These are phyloP conservation scores for Falco concolor DNA, from an alignment of 2,797 vertebrate species.

Conservation along the genomic window DNA sequence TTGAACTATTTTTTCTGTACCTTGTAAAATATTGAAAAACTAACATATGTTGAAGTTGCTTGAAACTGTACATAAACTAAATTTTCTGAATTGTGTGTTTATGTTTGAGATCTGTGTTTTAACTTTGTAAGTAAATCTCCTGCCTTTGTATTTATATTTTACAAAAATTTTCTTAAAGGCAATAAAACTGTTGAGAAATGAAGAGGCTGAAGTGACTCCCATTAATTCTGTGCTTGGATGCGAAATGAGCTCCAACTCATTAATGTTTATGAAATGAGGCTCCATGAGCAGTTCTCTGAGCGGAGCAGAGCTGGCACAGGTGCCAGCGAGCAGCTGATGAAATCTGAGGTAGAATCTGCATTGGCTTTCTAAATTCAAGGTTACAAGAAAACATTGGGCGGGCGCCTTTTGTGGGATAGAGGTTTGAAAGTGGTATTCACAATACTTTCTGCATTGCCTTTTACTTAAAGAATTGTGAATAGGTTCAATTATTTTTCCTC, in stretches of 20 bases:
- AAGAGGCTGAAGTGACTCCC: conserved; percentile 50
- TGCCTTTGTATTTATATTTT: conserved; percentile 99
- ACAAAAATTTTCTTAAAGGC: conserved; percentile 97
- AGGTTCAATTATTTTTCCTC: neutral
- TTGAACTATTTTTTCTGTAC: conserved; percentile 90
- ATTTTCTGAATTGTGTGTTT: conserved; percentile 92
- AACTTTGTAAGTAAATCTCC: conserved; percentile 99
- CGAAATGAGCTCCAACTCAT: neutral
- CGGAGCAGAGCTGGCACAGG: neutral
- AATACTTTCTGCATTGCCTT: neutral
- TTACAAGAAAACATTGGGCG: neutral
- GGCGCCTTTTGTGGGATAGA: neutral
- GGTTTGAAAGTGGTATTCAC: neutral
- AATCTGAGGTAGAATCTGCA: neutral
- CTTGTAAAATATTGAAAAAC: conserved; percentile 92
- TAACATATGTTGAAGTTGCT: conserved; percentile 87
- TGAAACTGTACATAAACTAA: conserved; percentile 95
- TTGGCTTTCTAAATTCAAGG: neutral
- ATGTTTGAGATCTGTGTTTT: conserved; percentile 94
- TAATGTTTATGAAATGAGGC: neutral
- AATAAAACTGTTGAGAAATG: conserved; percentile 86
- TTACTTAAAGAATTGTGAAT: neutral
- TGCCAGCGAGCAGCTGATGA: neutral
- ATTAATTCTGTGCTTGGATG: neutral
- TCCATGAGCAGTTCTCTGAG: neutral